Conservation (phyloP, 2,113 vertebrate species). For the Ptyas mucosa region DNA sequence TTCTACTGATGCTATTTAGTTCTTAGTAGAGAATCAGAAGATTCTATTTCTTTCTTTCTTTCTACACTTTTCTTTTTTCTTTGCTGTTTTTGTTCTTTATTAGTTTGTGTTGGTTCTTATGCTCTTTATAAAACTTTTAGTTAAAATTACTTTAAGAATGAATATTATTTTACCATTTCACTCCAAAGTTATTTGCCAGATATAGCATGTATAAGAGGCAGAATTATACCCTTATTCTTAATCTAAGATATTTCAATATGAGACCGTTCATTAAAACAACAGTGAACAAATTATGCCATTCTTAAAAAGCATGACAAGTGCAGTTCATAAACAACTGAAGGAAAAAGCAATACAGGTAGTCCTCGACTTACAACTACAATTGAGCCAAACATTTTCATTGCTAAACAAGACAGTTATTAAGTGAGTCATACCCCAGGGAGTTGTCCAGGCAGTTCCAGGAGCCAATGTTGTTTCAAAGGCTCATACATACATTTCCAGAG, state of each 20-base stretch:
- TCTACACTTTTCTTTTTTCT: neutral
- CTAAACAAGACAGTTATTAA: neutral
- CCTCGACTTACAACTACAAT: neutral
- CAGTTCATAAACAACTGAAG: neutral
- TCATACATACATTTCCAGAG: neutral
- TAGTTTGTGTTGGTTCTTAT: neutral
- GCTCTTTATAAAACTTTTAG: neutral
- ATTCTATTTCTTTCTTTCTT: neutral
- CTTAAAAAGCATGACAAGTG: neutral
- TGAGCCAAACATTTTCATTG: neutral
- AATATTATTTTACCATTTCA: neutral
- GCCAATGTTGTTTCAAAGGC: neutral
- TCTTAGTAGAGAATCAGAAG: neutral
- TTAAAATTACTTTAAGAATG: neutral
- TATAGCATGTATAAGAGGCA: neutral
- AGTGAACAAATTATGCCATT: neutral
- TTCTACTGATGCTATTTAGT: neutral
- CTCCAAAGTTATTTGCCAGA: neutral
- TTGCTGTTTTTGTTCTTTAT: neutral
- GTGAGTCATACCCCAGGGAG: neutral
- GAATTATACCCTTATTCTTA: neutral
- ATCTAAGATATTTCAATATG: neutral
- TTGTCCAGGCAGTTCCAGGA: neutral
- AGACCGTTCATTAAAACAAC: neutral
- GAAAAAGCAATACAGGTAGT: neutral